A percentile compares a stretch with the other conserved stretches of the same genome.
phyloP scores from a whole-genome alignment of 2,113 vertebrate species.

The Hoplias malabaricus region DNA sequence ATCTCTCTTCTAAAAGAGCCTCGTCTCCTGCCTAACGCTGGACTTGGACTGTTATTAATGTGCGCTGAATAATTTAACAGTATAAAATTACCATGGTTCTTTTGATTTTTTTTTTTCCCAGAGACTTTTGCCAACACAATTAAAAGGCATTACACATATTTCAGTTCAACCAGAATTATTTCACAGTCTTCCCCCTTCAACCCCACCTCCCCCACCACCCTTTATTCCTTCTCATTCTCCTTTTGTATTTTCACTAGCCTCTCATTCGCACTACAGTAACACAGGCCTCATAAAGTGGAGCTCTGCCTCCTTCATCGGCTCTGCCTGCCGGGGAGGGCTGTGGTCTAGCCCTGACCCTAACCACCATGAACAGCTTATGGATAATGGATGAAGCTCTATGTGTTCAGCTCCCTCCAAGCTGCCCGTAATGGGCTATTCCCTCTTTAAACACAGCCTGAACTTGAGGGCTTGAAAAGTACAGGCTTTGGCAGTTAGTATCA shows the following conservation, averaged over 20 bases:
- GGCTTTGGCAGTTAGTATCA: constrained; percentile 39
- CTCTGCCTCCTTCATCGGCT: constrained; percentile 30
- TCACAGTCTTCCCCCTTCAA: constrained; percentile 60
- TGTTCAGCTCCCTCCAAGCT: constrained; percentile 56
- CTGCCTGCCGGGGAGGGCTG: constrained; percentile 57
- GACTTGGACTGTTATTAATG: constrained; percentile 78
- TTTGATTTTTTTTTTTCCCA: constrained; percentile 63
- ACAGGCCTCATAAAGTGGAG: constrained; percentile 16
- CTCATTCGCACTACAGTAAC: neutral
- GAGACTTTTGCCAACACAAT: constrained; percentile 79
- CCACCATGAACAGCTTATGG: constrained; percentile 66
- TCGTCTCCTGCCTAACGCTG: constrained; percentile 66
- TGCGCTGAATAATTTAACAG: constrained; percentile 79
- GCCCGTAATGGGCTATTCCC: constrained; percentile 54
- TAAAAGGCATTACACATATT: constrained; percentile 80
- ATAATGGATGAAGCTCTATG: constrained; percentile 70
- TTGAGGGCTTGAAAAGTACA: constrained; percentile 49
- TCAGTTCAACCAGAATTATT: constrained; percentile 74
- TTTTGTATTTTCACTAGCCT: neutral
- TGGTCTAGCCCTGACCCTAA: constrained; percentile 67
- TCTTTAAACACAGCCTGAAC: constrained; percentile 60
- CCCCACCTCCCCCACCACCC: neutral
- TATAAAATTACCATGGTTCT: constrained; percentile 80
- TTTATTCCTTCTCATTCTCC: neutral
- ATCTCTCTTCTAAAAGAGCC: constrained; percentile 75